Percentiles rank a stretch among this genome's conserved stretches.
Evolutionary conservation across 64 coral and sea anemone species (phyloP).

Genomic region (Pocillopora verrucosa): DNA sequence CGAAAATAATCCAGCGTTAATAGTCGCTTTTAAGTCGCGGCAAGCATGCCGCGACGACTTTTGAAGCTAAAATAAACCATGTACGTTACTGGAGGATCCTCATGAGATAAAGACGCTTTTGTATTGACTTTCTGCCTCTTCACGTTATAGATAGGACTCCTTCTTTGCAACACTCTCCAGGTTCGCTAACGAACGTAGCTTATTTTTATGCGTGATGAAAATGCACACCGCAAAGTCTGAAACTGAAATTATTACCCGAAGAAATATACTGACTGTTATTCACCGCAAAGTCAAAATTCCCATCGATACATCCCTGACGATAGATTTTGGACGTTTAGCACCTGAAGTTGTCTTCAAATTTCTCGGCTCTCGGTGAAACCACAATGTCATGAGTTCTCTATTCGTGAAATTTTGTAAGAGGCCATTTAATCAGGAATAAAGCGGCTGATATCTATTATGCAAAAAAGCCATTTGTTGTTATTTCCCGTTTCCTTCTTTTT

Average conservation of each 20-base stretch:
- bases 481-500: constrained; percentile 12
- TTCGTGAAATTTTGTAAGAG: background rate
- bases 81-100: background rate
- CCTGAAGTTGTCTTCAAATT: background rate
- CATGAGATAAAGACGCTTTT: background rate
- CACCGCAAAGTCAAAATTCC: background rate
- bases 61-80: background rate
- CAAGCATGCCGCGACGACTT: background rate
- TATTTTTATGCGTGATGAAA: background rate
- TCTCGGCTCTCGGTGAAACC: background rate
- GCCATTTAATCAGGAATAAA: constrained; percentile 5
- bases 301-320: background rate
- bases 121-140: background rate
- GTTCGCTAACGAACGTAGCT: background rate
- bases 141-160: background rate
- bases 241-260: background rate
- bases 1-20: background rate
- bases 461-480: constrained; percentile 29
- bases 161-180: background rate
- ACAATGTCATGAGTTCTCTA: background rate
- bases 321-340: background rate
- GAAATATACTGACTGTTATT: constrained; percentile 23
- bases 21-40: background rate
- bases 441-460: constrained; percentile 27
- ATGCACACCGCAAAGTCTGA: background rate